phyloP scores from a whole-genome alignment of 2,888 invertebrate genomes.

The Helleia helle region DNA sequence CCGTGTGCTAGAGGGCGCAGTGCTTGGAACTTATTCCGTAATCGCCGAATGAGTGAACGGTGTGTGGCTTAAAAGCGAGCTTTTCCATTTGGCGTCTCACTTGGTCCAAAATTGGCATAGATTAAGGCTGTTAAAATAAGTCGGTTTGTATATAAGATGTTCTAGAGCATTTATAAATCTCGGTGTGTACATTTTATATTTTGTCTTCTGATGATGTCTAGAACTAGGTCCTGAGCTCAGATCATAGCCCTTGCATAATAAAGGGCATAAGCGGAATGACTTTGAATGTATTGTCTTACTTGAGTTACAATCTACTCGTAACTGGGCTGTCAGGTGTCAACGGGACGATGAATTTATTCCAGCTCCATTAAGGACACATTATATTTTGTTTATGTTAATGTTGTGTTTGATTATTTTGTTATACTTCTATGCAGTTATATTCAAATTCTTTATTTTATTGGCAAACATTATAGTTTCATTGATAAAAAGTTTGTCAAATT shows the following conservation, averaged over 20 bases:
- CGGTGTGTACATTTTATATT: background rate
- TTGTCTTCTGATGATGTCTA: background rate
- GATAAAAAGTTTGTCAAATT: too few species aligned
- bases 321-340: too few species aligned
- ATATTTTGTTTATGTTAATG: constrained; percentile 5
- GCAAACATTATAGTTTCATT: too few species aligned
- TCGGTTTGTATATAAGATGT: constrained; percentile 30
- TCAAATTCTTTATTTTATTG: constrained; percentile 1
- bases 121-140: background rate
- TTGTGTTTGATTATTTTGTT: constrained; percentile 5
- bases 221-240: background rate
- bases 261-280: too few species aligned
- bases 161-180: constrained; percentile 20
- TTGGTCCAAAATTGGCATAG: constrained; percentile 5
- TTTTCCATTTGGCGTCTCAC: constrained; percentile 2
- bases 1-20: background rate
- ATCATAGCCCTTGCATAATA: background rate
- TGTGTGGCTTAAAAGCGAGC: constrained; percentile 4
- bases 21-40: background rate
- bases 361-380: background rate
- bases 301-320: too few species aligned
- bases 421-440: constrained; percentile 1
- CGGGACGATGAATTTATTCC: background rate
- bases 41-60: constrained; percentile 1
- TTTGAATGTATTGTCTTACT: too few species aligned